Evolutionary conservation across 2,113 vertebrate genomes (phyloP).

Genomic region (Turdus rufiventris): DNA sequence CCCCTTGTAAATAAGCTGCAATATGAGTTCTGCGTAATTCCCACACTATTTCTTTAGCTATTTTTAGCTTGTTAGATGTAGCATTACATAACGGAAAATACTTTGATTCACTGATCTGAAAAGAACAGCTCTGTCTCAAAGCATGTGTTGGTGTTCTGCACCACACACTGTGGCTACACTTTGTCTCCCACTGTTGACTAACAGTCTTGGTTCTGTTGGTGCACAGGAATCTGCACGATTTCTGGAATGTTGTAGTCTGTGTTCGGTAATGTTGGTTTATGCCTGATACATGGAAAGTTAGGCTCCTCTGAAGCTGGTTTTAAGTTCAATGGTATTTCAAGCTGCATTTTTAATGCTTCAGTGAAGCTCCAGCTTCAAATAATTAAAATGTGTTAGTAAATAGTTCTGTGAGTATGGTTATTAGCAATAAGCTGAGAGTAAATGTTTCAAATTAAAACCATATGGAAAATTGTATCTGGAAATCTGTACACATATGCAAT

Average conservation of each 20-base stretch:
- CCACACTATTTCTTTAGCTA: background rate
- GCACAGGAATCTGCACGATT: background rate
- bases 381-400: background rate
- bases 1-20: background rate
- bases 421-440: background rate
- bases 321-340: background rate
- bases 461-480: background rate
- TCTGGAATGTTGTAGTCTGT: background rate
- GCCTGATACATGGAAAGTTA: background rate
- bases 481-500: background rate
- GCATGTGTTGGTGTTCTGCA: background rate
- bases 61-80: conserved; percentile 25
- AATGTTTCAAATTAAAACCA: background rate
- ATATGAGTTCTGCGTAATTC: background rate
- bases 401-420: background rate
- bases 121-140: conserved; percentile 36
- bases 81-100: background rate
- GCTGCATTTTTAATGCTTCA: background rate
- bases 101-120: conserved; percentile 47
- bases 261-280: background rate
- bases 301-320: background rate
- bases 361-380: background rate
- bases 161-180: background rate
- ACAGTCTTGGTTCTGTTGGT: background rate
- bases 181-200: background rate